Conservation (phyloP, 2,113 vertebrate species). For the Fukomys damarensis region DNA sequence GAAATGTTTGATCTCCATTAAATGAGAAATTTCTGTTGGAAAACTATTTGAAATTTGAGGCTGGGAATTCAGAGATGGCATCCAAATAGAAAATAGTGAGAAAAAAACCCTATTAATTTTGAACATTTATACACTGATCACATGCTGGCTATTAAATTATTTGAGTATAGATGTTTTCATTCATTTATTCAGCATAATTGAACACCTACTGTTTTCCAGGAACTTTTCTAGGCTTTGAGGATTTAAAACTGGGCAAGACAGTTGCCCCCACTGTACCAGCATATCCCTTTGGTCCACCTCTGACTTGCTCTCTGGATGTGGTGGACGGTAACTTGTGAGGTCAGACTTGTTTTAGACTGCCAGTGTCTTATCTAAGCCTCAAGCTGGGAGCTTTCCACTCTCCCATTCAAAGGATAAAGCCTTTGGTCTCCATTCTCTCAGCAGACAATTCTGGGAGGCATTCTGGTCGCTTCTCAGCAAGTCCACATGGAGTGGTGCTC, state of each 20-base stretch:
- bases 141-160: neutral
- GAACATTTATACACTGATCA: neutral
- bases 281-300: neutral
- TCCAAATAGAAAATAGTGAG: neutral
- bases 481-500: neutral
- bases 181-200: neutral
- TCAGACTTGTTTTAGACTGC: neutral
- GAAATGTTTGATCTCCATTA: neutral
- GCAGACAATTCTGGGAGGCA: neutral
- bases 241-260: neutral
- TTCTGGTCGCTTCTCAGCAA: neutral
- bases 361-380: neutral
- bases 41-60: neutral
- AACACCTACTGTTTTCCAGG: neutral
- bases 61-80: neutral
- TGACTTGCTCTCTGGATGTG: neutral
- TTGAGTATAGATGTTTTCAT: neutral
- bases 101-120: neutral
- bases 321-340: neutral
- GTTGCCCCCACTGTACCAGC: accelerated
- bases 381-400: neutral
- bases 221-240: neutral
- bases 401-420: neutral
- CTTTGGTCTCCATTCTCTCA: neutral
- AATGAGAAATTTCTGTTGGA: neutral